Evolutionary conservation across 2,113 vertebrate genomes (phyloP), one percentile per base, ranked within the genome.

Genomic region (Vicugna pacos): DNA sequence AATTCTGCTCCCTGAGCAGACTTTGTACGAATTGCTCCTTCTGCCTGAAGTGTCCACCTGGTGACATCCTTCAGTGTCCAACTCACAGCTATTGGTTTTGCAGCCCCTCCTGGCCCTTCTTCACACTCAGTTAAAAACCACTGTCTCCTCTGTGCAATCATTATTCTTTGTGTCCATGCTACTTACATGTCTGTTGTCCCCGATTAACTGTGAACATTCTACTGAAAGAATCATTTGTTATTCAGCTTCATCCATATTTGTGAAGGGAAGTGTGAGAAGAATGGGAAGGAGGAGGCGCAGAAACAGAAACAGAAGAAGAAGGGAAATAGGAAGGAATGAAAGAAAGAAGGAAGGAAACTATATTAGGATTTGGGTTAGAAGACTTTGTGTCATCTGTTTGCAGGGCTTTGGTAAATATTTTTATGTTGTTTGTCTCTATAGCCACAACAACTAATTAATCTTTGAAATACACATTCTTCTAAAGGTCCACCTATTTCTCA

Each of bases 401-500:
- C 1, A 38, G 13, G 24, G 15, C 8, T 86, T 81, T n/a, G 56
- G 32, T 14, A 82, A 5, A 56, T 72, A 30, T 81, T 96, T 77
- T 69, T 67, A 14, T 9, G 10, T 69, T 12, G 5, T 89, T 95
- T 95, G 15, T 75, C 42, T 82, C 50, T 73, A 3, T 26, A 56
- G 48, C 1, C 46, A 73, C 38, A 90, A 62, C 2, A 89, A 19
- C 30, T 42, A 54, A 94, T 35, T 85, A 54, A 64, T 70, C 70
- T 85, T 60, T 54, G 30, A 73, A 91, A 65, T 95, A 67, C 0
- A 7, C 26, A 11, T 72, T 35, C 84, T 83, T 82, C 2, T 83
- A 86, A 85, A 96, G 17, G 14, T 95, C 28, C 16, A 75, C 38
- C 19, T 38, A 38, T 70, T 95, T 89, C 24, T 73, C 22, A 84